Base-by-base conservation (phyloP, 2,797 vertebrate genomes). In the Pangasius macronema region DNA sequence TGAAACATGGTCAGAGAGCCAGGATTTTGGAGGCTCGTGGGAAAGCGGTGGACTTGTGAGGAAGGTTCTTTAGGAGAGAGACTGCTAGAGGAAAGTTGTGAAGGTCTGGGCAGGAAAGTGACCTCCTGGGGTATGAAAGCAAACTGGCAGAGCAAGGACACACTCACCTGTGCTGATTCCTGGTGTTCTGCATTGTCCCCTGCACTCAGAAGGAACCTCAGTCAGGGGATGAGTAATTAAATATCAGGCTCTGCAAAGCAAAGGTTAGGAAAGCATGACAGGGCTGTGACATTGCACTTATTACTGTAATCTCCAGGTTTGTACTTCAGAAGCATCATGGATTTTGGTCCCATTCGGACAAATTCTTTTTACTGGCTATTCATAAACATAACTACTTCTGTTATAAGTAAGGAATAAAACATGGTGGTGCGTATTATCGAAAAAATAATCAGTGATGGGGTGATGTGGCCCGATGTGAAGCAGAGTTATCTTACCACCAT, bases 191-290 rank as follows among this genome's bases (percentile, higher is more conserved):
- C 59, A 33, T 42, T 6, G 6, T 46, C 81, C 83, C 70, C 76
- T 30, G 7, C 77, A 76, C 55, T 86, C 82, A 81, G 68, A 86
- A 87, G 63, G 61, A 51, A 77, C 55, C 72, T 82, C 76, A 75
- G 55, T 79, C 51, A 57, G n/a, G 85, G 82, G 80, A 63, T 53
- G 27, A 82, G 67, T 59, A 77, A 83, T 89, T 90, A 92, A 93
- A 92, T 91, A 89, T 91, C 89, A 92, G 79, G 49, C 49, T n/a
- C 36, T 89, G 79, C 82, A 85, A 81, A 86, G 88, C 89, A 86
- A 90, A 91, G 42, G 30, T 88, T 67, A 57, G 36, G 46, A 80
- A 87, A 87, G 30, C n/a, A 33, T 63, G 9, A 79, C 55, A 27
- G 39, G 77, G 87, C 81, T 83, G 84, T 91, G 86, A 87, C 72